phyloP scores from a whole-genome alignment of 2,888 invertebrate genomes.

The Sphaerophoria taeniata region DNA sequence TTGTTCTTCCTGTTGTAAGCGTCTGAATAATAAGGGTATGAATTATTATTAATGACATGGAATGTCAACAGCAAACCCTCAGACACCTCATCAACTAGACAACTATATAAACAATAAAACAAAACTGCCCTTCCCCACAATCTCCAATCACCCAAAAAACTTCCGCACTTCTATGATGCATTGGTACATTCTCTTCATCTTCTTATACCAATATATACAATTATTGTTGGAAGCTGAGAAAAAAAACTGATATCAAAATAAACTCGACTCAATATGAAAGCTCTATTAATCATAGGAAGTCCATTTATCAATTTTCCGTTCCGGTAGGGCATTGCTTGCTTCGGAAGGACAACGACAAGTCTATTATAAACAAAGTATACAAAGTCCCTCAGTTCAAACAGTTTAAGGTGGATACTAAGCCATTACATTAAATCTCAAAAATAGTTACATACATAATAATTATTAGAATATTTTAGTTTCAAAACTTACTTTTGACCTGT shows the following conservation, averaged over 20 bases:
- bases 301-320: slow-evolving; percentile 64
- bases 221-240: slow-evolving; percentile 1
- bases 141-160: neutral
- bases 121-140: slow-evolving; percentile 39
- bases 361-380: too few species aligned
- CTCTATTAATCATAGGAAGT: slow-evolving; percentile 68
- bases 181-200: slow-evolving; percentile 12
- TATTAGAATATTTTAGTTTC: too few species aligned
- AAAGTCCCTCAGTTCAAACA: too few species aligned
- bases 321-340: slow-evolving; percentile 50
- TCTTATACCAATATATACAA: neutral
- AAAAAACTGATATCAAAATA: slow-evolving; percentile 34
- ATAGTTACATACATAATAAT: too few species aligned
- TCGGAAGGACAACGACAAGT: slow-evolving; percentile 6
- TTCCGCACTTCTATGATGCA: slow-evolving; percentile 19
- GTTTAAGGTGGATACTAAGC: too few species aligned
- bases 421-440: too few species aligned
- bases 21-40: slow-evolving; percentile 14
- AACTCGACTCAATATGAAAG: slow-evolving; percentile 55
- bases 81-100: slow-evolving; percentile 70
- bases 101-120: slow-evolving; percentile 58
- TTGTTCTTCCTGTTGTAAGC: neutral
- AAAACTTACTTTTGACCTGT: too few species aligned
- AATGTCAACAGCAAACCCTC: slow-evolving; percentile 69
- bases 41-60: slow-evolving; percentile 71